Conservation (phyloP, 2,797 vertebrate species). For the Zonotrichia albicollis region DNA sequence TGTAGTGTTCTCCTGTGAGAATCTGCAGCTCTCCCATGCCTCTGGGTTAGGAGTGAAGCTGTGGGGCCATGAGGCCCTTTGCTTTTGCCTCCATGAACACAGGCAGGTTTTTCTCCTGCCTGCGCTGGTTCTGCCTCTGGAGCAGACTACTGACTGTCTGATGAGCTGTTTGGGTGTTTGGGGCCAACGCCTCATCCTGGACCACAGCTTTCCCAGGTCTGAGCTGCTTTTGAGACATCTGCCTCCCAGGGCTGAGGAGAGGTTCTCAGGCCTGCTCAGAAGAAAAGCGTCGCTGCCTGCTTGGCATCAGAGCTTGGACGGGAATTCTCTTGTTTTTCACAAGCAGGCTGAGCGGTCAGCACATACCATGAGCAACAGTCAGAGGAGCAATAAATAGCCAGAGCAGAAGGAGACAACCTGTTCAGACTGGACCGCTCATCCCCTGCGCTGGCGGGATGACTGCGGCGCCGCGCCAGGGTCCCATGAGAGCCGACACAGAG, state of each 20-base stretch:
- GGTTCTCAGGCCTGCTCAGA: conserved; percentile 27
- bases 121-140: neutral
- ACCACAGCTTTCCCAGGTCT: neutral
- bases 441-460: neutral
- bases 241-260: conserved; percentile 34
- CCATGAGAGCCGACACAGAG: neutral
- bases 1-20: neutral
- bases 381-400: conserved; percentile 65
- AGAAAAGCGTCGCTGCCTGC: neutral
- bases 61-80: neutral
- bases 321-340: conserved; percentile 58
- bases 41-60: neutral
- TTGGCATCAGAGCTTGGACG: conserved; percentile 17
- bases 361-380: conserved; percentile 65
- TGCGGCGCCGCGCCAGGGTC: neutral
- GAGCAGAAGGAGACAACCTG: conserved; percentile 66
- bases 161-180: neutral
- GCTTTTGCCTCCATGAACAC: fast-evolving
- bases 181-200: neutral
- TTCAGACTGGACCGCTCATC: conserved; percentile 29
- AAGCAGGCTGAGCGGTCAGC: conserved; percentile 61
- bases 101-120: neutral
- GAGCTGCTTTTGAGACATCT: conserved; percentile 40
- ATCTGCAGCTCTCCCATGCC: neutral
- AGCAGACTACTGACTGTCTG: neutral